phyloP scores from a whole-genome alignment of 2,113 vertebrate genomes.

The Saccopteryx bilineata region DNA sequence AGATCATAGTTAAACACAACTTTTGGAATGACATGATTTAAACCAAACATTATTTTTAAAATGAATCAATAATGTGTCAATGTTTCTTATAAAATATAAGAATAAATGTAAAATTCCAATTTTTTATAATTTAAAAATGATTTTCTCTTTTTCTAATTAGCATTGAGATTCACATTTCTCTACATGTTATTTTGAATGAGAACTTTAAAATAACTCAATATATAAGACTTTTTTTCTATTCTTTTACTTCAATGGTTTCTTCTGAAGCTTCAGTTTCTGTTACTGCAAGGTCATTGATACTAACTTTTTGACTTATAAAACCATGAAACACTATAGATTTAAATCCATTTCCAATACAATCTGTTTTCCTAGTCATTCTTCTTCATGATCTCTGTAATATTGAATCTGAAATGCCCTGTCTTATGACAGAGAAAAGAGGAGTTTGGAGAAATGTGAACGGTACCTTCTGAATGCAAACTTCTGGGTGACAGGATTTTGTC shows the following conservation, averaged over 20 bases:
- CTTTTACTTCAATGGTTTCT: neutral
- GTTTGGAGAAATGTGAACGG: neutral
- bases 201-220: constrained; percentile 7
- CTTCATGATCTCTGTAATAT: neutral
- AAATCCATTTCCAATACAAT: neutral
- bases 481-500: neutral
- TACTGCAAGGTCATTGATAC: neutral
- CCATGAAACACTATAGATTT: neutral
- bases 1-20: neutral
- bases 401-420: neutral
- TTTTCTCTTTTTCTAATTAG: neutral
- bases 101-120: neutral
- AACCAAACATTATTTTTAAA: neutral
- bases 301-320: constrained; percentile 6
- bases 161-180: neutral
- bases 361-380: neutral
- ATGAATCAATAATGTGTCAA: neutral
- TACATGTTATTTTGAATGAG: constrained; percentile 43
- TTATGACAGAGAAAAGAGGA: neutral
- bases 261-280: neutral
- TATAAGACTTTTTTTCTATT: neutral
- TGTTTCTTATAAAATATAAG: neutral
- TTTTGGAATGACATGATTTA: neutral
- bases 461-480: neutral
- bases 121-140: constrained; percentile 16